Evolutionary conservation across 2,113 vertebrate species (phyloP).

Genomic region (Pangasianodon gigas): DNA sequence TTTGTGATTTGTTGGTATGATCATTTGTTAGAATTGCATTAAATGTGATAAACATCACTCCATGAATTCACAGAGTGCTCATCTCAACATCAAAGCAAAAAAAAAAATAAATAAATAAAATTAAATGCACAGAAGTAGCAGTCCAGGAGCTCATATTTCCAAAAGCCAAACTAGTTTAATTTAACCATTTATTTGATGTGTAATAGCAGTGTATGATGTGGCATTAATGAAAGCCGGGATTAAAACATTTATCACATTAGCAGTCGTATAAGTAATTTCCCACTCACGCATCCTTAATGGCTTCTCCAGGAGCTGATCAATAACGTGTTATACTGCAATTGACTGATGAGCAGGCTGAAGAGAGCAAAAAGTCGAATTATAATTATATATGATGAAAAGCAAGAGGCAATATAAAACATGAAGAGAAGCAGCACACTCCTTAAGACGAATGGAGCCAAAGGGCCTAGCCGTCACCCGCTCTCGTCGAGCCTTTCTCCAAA

Average conservation of each 20-base stretch:
- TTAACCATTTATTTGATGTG: slow-evolving; percentile 75
- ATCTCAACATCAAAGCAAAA: slow-evolving; percentile 57
- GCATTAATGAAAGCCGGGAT: slow-evolving; percentile 76
- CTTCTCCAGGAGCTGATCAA: slow-evolving; percentile 78
- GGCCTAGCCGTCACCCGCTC: slow-evolving; percentile 34
- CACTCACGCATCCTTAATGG: slow-evolving; percentile 76
- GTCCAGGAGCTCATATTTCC: slow-evolving; percentile 61
- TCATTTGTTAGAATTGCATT: slow-evolving; percentile 62
- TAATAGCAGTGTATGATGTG: slow-evolving; percentile 73
- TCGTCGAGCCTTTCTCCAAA: slow-evolving; percentile 36
- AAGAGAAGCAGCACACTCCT: slow-evolving; percentile 56
- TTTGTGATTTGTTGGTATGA: slow-evolving; percentile 53
- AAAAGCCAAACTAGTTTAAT: slow-evolving; percentile 73
- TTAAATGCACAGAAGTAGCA: slow-evolving; percentile 61
- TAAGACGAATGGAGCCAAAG: slow-evolving; percentile 65
- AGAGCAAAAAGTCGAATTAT: slow-evolving; percentile 78
- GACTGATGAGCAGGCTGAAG: slow-evolving; percentile 78
- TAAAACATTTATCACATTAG: slow-evolving; percentile 83
- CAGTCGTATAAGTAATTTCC: slow-evolving; percentile 76
- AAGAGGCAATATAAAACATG: slow-evolving; percentile 59
- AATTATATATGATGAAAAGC: slow-evolving; percentile 72
- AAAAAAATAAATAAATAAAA: neutral
- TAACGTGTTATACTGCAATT: slow-evolving; percentile 75
- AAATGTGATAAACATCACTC: slow-evolving; percentile 63
- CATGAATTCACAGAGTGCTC: slow-evolving; percentile 53